Base-by-base conservation (phyloP, 2,113 vertebrate genomes). In the Sceloporus tristichus region DNA sequence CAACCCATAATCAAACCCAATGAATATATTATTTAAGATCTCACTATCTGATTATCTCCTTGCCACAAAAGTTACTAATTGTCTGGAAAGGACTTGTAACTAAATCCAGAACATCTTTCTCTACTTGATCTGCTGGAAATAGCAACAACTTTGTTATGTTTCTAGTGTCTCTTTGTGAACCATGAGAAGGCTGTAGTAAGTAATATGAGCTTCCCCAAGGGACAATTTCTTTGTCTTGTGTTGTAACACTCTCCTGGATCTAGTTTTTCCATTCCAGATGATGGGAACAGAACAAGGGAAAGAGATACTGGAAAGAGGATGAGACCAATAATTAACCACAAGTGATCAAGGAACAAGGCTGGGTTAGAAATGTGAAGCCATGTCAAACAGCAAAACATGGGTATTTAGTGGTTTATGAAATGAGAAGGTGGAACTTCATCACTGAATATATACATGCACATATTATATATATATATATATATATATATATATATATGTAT, bases 241-340 rank as follows among this genome's bases (percentile, higher is more conserved):
- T 62, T 62, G 18, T 88, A 38, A 53, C 73, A 23, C 59, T 56
- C 54, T 19, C n/a, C 11, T 34, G 18, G 38, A 34, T 78, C 73
- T 83, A 14, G 42, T 66, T 62, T 59, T 14, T 62, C 59, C 18
- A 4, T 16, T 14, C 11, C 3, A 29, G 80, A 82, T 48, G 59
- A 66, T 53, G 79, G 71, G 53, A 76, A 76, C 38, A 2, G 59
- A 77, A 56, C n/a, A 29, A 62, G 59, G 2, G 62, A 68, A 66
- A 38, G 56, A 2, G 16, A 78, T 42, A 83, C 62, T 21, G n/a
- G 73, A 76, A 87, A 82, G 56, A 82, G 56, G 59, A 68, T 18
- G 34, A 53, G 42, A 11, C 81, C 73, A 38, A 83, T 77, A 56
- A 83, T 83, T 83, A 88, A 88, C 87, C 80, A 56, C 87, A 83